These are phyloP conservation scores for Sinotaia quadrata DNA, from an alignment of 2,888 invertebrate genomes.

Conservation along the genomic window DNA sequence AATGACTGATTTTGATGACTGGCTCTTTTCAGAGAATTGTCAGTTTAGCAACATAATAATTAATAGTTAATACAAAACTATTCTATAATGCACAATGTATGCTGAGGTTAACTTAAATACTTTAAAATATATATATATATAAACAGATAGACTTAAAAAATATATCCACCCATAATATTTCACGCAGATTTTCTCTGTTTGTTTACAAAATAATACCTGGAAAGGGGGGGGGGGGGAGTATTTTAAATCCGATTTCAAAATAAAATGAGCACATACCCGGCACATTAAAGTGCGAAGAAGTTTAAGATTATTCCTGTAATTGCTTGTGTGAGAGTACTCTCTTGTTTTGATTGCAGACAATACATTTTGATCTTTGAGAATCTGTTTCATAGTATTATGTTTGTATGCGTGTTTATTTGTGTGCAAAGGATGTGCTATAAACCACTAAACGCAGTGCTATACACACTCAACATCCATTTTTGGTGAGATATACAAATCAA, in stretches of 20 bases:
- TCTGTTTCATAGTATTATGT: background rate
- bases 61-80: too few species aligned
- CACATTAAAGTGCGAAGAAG: conserved; percentile 11
- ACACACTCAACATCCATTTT: too few species aligned
- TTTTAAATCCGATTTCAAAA: background rate
- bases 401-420: too few species aligned
- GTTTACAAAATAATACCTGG: background rate
- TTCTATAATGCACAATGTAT: too few species aligned
- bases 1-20: too few species aligned
- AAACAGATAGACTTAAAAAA: background rate
- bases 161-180: background rate
- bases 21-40: too few species aligned
- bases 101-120: too few species aligned
- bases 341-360: background rate
- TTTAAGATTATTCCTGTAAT: conserved; percentile 14
- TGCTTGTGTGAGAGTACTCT: conserved; percentile 6
- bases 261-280: background rate
- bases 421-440: too few species aligned
- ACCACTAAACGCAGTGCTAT: too few species aligned
- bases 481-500: too few species aligned
- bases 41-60: too few species aligned
- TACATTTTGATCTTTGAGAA: conserved; percentile 3
- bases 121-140: background rate
- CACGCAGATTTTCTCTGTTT: background rate
- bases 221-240: background rate